Conservation (phyloP, 2,113 vertebrate genomes). For the Chascanopsetta lugubris region DNA sequence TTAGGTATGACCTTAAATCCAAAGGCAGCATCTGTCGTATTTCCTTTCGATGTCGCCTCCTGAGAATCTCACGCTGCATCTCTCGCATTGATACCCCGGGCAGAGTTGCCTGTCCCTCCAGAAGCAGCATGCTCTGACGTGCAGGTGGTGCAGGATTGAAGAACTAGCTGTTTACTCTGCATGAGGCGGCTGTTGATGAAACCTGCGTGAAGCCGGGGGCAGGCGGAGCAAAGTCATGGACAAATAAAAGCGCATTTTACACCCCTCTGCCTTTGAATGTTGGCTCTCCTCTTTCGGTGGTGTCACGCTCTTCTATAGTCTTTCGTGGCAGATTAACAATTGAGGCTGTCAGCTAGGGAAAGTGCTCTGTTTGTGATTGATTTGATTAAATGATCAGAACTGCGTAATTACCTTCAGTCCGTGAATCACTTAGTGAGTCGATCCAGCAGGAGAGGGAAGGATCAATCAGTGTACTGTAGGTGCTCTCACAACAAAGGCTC, state of each 20-base stretch:
- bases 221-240: constrained; percentile 25
- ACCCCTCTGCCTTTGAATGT: not conserved
- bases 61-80: not conserved
- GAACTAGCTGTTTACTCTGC: not conserved
- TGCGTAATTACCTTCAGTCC: constrained; percentile 48
- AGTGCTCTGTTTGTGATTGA: constrained; percentile 54
- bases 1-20: not conserved
- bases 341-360: constrained; percentile 27
- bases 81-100: not conserved
- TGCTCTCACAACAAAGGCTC: constrained; percentile 8
- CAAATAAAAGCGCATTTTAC: constrained; percentile 36
- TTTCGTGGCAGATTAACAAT: constrained; percentile 56
- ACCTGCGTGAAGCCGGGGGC: constrained; percentile 1
- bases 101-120: not conserved
- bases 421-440: constrained; percentile 47
- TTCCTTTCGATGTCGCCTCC: not conserved
- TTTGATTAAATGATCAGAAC: constrained; percentile 56
- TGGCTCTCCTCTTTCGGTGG: constrained; percentile 3
- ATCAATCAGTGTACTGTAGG: constrained; percentile 1
- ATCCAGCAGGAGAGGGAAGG: constrained; percentile 25
- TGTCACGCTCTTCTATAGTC: constrained; percentile 23
- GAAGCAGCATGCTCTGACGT: not conserved
- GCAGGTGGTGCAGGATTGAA: constrained; percentile 2
- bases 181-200: constrained; percentile 2
- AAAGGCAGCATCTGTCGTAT: not conserved